Base-by-base conservation (phyloP, 37 sponge, comb jelly and placozoan genomes). In the Halichondria panicea region DNA sequence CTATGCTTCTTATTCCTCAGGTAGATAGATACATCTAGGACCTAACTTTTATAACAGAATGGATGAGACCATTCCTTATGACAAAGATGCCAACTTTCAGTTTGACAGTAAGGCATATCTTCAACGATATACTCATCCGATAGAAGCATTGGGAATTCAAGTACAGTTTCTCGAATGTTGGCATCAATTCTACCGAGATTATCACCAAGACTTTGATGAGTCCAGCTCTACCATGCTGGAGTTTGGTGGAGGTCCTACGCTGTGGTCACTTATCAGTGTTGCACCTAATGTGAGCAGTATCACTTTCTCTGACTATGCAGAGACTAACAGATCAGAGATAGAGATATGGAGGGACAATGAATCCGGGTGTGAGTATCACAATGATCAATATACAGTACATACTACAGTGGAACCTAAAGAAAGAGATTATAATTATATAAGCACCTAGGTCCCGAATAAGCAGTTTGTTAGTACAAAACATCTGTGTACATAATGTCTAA, bases 271-370 rank as follows among this genome's bases (percentile, higher is more conserved):
- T 8, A 72, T 72, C 40, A 56, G 53, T 19, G 73, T 57, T n/a
- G 34, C 41, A 13, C 50, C 55, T 15, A 3, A 56, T 21, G 73
- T 72, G 40, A n/a, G 22, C 7, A 55, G 9, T 1, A 55, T 72
- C 34, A 38, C 57, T 11, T 72, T 72, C 40, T n/a, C 73, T 53
- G 73, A 72, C 55, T 72, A 72, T 18, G 73, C 73, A 38, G 73
- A 33, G 3, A 34, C 73, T 8, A 72, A 72, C 57, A 55, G 73
- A 19, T 19, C 37, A 11, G 73, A 72, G 57, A 56, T 72, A 6
- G 24, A 8, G 7, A 2, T 37, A 36, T 72, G 73, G 73, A 72
- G 11, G 58, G 42, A 72, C 33, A 55, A 72, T 8, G 55, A 2
- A 7, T 13, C 28, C 13, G 57, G 21, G 40, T 35, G 73, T 72